phyloP scores from a whole-genome alignment of 2,888 invertebrate genomes.

The Sisyra nigra region DNA sequence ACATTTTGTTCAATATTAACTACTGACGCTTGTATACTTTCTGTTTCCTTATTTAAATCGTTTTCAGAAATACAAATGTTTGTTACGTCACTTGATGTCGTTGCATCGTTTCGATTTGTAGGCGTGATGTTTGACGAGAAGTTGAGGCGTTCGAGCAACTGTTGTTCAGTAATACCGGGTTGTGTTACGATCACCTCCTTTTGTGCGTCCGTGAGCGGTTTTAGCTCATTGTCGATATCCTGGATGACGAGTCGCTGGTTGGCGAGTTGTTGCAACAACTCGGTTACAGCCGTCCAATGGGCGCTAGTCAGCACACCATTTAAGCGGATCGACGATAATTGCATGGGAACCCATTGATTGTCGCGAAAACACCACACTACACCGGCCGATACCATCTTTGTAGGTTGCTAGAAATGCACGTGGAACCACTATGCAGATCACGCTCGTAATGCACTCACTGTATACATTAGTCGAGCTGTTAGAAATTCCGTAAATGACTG shows the following conservation, averaged over 20 bases:
- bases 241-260: slow-evolving; percentile 44
- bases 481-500: too few relatives aligned
- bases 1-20: background rate
- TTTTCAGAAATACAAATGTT: too few relatives aligned
- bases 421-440: too few relatives aligned
- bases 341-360: slow-evolving; percentile 49
- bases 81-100: background rate
- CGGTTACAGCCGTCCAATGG: slow-evolving; percentile 46
- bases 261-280: slow-evolving; percentile 45
- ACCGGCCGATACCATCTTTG: slow-evolving; percentile 35
- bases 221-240: slow-evolving; percentile 23
- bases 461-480: too few relatives aligned
- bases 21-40: background rate
- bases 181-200: slow-evolving; percentile 11
- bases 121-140: background rate
- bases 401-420: too few relatives aligned
- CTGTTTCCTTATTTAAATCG: background rate
- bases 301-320: slow-evolving; percentile 48
- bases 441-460: too few relatives aligned
- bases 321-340: slow-evolving; percentile 46
- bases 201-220: slow-evolving; percentile 26
- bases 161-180: slow-evolving; percentile 5
- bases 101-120: background rate
- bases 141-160: slow-evolving; percentile 4
- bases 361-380: slow-evolving; percentile 53